Evolutionary conservation across 2,888 invertebrate genomes (phyloP), one percentile per base, ranked within the genome.

Genomic region (Athripsodes cinereus): DNA sequence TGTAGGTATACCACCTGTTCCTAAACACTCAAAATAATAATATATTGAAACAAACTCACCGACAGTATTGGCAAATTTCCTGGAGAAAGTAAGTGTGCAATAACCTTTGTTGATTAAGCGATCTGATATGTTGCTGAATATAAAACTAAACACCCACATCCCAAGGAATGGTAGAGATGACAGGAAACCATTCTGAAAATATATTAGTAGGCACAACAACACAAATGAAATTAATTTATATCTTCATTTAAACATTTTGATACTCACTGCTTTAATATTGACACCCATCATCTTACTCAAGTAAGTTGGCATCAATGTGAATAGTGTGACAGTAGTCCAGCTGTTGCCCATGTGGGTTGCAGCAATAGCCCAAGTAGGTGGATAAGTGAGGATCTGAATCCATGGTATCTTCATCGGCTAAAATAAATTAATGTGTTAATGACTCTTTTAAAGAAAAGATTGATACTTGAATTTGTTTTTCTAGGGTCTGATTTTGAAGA

Each of bases 291-390:
- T 84, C 48, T 83, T 81, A 65, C 82, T 83, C 82, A 92, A 86
- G 68, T 90, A 92, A 0, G 86, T 82, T 0, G 92, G 92, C 67
- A 90, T 86, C 70, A 92, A 87, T 0, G 91, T 90, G 1, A 92
- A 76, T 22, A 92, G 74, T n/a, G 90, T 90, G 86, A 60, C 2
- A 11, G 56, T 52, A 1, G 87, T 88, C 87, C 87, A 89, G 65
- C 83, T 85, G 73, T 67, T 51, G 77, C 86, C 61, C 68, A 82
- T 13, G 77, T 74, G 69, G 76, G 85, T 40, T 68, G 70, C 52
- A 65, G 75, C 81, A 74, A 82, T 34, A 73, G 86, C 69, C 80
- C 75, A 69, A 68, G 79, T 56, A 67, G 73, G 68, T 69, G 72
- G 59, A 51, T 73, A 71, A 69, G 74, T 67, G 73, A 85, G 62